Evolutionary conservation across 2,888 invertebrate species (phyloP).

Genomic region (Antitype chi): DNA sequence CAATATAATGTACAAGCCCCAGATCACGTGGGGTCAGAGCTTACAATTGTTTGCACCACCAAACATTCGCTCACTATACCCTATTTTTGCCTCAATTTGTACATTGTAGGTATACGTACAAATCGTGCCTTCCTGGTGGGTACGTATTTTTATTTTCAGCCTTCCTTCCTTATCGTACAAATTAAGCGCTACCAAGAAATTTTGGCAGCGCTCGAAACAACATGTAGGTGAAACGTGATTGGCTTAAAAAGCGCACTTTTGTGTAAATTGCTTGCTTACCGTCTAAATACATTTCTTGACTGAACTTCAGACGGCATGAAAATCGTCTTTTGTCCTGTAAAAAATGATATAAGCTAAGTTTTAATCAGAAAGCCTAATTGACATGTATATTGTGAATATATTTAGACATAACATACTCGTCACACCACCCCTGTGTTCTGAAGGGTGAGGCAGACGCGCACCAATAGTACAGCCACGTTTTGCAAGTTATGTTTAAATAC

Average conservation of each 20-base stretch:
- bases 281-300: conserved; percentile 10
- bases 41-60: conserved; percentile 20
- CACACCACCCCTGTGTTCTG: no score
- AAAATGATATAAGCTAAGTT: not conserved
- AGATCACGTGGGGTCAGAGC: conserved; percentile 9
- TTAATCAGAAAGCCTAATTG: not conserved
- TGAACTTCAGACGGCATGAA: not conserved
- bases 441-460: no score
- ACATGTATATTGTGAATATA: not conserved
- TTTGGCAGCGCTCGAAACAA: conserved; percentile 43
- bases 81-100: conserved; percentile 37
- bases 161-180: conserved; percentile 49
- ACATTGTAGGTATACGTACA: conserved; percentile 26
- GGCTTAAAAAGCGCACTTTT: conserved; percentile 33
- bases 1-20: conserved; percentile 12
- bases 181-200: conserved; percentile 50
- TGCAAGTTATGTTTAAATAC: no score
- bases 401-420: not conserved
- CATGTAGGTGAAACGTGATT: conserved; percentile 33
- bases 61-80: conserved; percentile 25
- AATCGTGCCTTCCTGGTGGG: conserved; percentile 30
- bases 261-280: conserved; percentile 31
- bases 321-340: not conserved
- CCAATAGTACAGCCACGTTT: no score
- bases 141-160: conserved; percentile 46